phyloP scores from a whole-genome alignment of 92 coral and sea anemone genomes.

The Parazoanthus atlanticus region DNA sequence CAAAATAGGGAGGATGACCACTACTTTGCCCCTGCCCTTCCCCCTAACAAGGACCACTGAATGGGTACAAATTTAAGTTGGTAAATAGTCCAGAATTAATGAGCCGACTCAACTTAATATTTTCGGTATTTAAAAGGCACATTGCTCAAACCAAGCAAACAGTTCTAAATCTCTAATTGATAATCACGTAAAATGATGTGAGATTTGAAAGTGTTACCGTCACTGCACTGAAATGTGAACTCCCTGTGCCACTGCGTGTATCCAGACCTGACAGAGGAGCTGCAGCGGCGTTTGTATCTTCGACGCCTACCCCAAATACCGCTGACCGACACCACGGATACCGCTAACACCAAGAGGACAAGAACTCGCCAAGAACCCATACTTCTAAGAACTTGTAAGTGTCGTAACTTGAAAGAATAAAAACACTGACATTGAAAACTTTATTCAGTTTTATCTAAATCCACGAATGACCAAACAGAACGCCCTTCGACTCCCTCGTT shows the following conservation, averaged over 20 bases:
- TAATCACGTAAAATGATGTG: not conserved
- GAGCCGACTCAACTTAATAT: not conserved
- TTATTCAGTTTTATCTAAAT: no score
- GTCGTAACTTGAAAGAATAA: not conserved
- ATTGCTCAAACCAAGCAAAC: not conserved
- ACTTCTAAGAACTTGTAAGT: not conserved
- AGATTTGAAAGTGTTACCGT: not conserved
- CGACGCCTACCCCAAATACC: not conserved
- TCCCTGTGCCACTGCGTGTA: not conserved
- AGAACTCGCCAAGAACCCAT: not conserved
- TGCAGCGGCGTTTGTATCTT: not conserved
- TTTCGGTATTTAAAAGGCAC: not conserved
- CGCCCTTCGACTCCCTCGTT: no score
- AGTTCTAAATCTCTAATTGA: not conserved
- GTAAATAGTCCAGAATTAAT: no score
- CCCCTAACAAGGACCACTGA: no score
- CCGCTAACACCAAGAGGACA: not conserved
- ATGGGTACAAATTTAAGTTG: no score
- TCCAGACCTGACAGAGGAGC: constrained; percentile 4
- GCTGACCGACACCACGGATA: not conserved
- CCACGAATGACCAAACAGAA: no score
- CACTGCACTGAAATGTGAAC: not conserved
- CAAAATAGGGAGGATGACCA: no score
- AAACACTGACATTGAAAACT: no score
- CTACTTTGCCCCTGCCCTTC: not conserved